These are phyloP conservation scores for Ganaspis sp. DNA, from an alignment of 1,140 invertebrate species.

Conservation along the genomic window DNA sequence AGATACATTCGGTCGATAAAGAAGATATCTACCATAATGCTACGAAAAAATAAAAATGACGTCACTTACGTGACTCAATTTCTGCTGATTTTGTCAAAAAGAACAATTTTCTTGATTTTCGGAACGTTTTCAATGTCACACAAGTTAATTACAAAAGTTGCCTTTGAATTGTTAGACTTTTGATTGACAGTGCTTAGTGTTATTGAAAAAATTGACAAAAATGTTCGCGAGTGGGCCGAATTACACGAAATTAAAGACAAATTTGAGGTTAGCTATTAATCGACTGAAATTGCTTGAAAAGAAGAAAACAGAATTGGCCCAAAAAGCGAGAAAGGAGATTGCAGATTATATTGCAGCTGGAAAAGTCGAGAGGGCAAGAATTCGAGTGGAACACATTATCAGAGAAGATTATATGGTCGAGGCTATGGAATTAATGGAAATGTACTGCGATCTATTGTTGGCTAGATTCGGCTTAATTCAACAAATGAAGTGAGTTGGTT, in stretches of 20 bases:
- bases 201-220: conserved; percentile 40
- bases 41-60: not conserved
- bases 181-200: not conserved
- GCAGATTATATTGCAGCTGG: conserved; percentile 94
- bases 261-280: conserved; percentile 93
- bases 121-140: not conserved
- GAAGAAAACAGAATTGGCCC: conserved; percentile 97
- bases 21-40: not conserved
- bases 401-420: conserved; percentile 99
- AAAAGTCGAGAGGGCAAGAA: conserved; percentile 96
- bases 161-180: not conserved
- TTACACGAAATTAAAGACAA: conserved; percentile 97
- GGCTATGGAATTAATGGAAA: conserved; percentile 99
- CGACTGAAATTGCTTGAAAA: conserved; percentile 97
- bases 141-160: not conserved
- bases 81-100: not conserved
- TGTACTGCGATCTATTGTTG: conserved; percentile 99
- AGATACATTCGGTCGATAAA: too few relatives aligned
- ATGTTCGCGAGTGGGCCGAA: conserved; percentile 94
- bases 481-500: conserved; percentile 90
- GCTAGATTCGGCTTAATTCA: conserved; percentile 97
- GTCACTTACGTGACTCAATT: conserved; percentile 5
- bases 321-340: conserved; percentile 98
- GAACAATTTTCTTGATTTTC: not conserved
- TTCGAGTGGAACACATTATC: conserved; percentile 98